Base-by-base conservation (phyloP, 2,113 vertebrate species). In the Trogon surrucura region DNA sequence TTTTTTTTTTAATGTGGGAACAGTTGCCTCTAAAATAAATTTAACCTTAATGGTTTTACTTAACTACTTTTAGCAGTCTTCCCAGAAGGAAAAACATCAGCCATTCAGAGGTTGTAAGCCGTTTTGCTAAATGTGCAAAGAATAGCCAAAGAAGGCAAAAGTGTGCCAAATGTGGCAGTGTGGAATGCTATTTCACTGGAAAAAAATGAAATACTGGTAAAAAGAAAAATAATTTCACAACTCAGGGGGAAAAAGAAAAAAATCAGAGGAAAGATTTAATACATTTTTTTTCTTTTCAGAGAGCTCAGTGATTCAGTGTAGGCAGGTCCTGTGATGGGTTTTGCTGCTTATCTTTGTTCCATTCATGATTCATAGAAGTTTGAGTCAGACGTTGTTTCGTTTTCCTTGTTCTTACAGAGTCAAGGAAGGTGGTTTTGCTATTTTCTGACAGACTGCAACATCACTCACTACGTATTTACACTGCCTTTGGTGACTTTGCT, bases 401-500 rank as follows among this genome's bases (percentile, higher is more conserved):
- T 58, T 74, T 26, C 20, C 47, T 50, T 56, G 45, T 41, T 72
- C 53, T 78, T 41, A 44, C 14, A 22, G 22, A 44, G 26, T 34
- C 13, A 41, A 4, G 30, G 11, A 38, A 56, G 5, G 4, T 27
- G 7, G 0, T 69, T 57, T 86, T 78, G 12, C 4, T 53, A 1
- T 80, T 84, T 88, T 81, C 30, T 74, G 47, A 12, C 53, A n/a
- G 54, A 16, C 17, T 73, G 17, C 11, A 48, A 3, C 18, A 80
- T 91, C 22, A 36, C 2, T 4, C 1, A 1, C 9, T 53, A 1
- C 1, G 1, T 89, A 23, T 26, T 17, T 81, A 27, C 11, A 27
- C 8, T 53, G 58, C 30, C 23, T 80, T 57, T 18, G 20, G 11
- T 66, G 34, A 15, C 7, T n/a, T 10, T 50, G 3, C 17, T 89